These are phyloP conservation scores for Rhagium mordax DNA, from an alignment of 2,888 invertebrate species.

Conservation along the genomic window DNA sequence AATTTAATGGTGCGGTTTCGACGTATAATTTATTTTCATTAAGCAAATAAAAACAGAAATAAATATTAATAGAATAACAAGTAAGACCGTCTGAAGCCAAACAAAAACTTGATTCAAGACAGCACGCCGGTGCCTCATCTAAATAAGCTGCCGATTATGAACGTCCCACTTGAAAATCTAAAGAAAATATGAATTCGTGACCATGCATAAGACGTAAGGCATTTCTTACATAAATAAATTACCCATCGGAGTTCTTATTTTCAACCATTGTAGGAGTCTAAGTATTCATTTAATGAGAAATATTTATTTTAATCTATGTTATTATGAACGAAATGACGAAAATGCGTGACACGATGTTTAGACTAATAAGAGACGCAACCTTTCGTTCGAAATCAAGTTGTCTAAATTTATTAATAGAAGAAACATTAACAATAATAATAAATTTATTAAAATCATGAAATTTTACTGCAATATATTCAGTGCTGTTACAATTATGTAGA, in stretches of 20 bases:
- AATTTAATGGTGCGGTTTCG: conserved; percentile 10
- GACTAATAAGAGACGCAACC: background rate
- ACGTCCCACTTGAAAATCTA: conserved; percentile 48
- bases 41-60: conserved; percentile 15
- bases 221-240: conserved; percentile 19
- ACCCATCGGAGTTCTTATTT: conserved; percentile 5
- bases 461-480: no score
- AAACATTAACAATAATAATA: no score
- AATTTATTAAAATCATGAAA: no score
- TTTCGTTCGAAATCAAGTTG: background rate
- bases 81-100: background rate
- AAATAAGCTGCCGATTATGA: conserved; percentile 45
- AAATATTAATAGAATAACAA: conserved; percentile 17
- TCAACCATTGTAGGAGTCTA: conserved; percentile 10
- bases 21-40: conserved; percentile 22
- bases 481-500: no score
- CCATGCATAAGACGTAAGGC: conserved; percentile 43
- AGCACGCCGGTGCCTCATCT: background rate
- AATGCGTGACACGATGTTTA: background rate
- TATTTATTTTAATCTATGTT: conserved; percentile 2
- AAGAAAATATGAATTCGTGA: conserved; percentile 50
- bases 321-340: background rate
- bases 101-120: conserved; percentile 8
- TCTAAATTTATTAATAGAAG: background rate
- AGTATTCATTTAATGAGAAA: conserved; percentile 2